phyloP scores from a whole-genome alignment of 1,140 invertebrate species.

The Drosophila bocqueti region DNA sequence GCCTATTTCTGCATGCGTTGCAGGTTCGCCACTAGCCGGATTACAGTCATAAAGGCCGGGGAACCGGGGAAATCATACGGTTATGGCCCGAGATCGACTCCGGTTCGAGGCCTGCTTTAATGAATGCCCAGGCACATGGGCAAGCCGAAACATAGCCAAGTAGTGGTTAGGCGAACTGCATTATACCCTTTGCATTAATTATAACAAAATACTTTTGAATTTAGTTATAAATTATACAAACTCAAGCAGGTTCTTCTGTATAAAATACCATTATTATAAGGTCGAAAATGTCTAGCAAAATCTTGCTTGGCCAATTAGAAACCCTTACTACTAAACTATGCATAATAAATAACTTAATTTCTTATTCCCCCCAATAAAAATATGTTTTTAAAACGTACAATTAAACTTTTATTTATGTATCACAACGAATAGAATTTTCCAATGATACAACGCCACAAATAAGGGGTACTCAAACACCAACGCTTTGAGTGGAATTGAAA shows the following conservation, averaged over 20 bases:
- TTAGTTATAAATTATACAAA: no score
- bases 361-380: neutral
- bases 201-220: neutral
- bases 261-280: neutral
- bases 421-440: no score
- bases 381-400: neutral
- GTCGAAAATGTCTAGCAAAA: no score
- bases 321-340: no score
- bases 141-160: slow-evolving; percentile 26
- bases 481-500: slow-evolving; percentile 25
- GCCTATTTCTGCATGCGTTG: slow-evolving; percentile 77
- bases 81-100: neutral
- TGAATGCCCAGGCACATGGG: slow-evolving; percentile 47
- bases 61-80: slow-evolving; percentile 56
- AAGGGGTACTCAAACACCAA: slow-evolving; percentile 25
- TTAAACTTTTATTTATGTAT: neutral
- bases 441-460: neutral
- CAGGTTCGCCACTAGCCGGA: slow-evolving; percentile 44
- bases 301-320: neutral
- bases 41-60: slow-evolving; percentile 62
- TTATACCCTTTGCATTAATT: slow-evolving; percentile 5
- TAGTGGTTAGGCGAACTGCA: slow-evolving; percentile 32
- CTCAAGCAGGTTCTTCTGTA: no score
- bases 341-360: neutral
- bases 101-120: slow-evolving; percentile 33